Conservation (phyloP, 2,888 invertebrate genomes). For the Athalia rosae region DNA sequence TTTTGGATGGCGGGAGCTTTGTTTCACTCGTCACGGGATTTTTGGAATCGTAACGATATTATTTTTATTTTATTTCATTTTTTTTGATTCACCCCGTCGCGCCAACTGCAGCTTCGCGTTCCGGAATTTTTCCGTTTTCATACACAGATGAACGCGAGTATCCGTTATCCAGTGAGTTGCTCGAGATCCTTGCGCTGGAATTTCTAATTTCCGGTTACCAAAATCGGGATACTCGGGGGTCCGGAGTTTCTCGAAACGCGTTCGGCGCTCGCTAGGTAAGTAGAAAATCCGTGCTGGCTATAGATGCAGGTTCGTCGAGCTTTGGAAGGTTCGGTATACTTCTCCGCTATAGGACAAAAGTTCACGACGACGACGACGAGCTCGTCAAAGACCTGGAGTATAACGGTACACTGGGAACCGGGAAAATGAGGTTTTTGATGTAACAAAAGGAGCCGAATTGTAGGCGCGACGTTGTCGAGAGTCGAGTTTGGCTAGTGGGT, state of each 20-base stretch:
- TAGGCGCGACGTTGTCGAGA: background rate
- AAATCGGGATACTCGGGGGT: background rate
- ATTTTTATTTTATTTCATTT: too few relatives aligned
- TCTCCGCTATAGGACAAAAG: conserved; percentile 34
- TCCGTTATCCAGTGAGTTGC: background rate
- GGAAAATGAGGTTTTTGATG: conserved; percentile 42
- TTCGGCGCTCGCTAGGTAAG: conserved; percentile 37
- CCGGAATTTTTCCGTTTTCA: too few relatives aligned
- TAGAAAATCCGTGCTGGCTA: background rate
- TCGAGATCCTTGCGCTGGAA: conserved; percentile 46
- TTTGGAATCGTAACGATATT: too few relatives aligned
- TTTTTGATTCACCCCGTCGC: too few relatives aligned
- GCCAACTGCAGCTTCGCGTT: too few relatives aligned
- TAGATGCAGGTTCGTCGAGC: background rate
- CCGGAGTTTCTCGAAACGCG: background rate
- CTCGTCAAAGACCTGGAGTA: background rate
- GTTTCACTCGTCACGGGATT: too few relatives aligned
- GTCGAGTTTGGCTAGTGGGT: conserved; percentile 22
- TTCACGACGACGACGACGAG: conserved; percentile 10
- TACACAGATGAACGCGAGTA: background rate
- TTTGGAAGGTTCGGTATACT: background rate
- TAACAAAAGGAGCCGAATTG: conserved; percentile 38
- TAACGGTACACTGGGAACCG: conserved; percentile 6
- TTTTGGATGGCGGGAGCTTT: too few relatives aligned
- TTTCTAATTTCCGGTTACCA: conserved; percentile 57